Base-by-base conservation (phyloP, 2,888 invertebrate species). In the Catocala nupta region DNA sequence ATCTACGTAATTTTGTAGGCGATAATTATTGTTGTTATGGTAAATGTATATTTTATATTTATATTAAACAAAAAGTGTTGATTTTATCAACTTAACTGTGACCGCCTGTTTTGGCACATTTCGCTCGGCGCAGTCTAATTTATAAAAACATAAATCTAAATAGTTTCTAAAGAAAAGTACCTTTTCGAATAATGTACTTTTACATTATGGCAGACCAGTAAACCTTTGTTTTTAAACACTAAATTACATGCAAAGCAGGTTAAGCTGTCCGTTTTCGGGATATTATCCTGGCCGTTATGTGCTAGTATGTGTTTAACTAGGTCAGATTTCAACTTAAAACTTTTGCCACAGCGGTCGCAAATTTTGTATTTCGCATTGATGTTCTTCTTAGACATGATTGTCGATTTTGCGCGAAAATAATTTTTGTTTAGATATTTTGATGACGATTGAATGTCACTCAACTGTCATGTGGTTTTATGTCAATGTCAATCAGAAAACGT, bases 241-340 rank as follows among this genome's bases (percentile, higher is more conserved):
- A 56, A 13, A 33, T 61, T 16, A 51, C 62, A 65, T n/a, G 25
- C 10, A 10, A 10, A 33, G 42, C 70, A 70, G 8, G 25, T 44
- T 2, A 58, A 44, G 8, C 33, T n/a, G 10, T 51, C 13, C 5
- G 10, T 12, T 33, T 42, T 12, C 1, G 51, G 44, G 8, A 52
- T 9, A 5, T 44, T 13, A 8, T 36, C 2, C 39, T 48, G 43
- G 0, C n/a, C 10, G 5, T 1, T 34, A 7, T 67, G 67, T 5
- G 44, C 11, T n/a, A 2, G 9, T 45, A 69, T 12, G 13, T 69
- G 68, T 5, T 58, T 42, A 13, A n/a, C 1, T 2, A 69, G 53
- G 3, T 33, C 9, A 5, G 11, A 0, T 47, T 61, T 69, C 3
- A 7, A 39, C 6, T 6, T 25, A 13, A 59, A 63, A 51, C 12